Evolutionary conservation across 2,888 invertebrate species (phyloP), one percentile per base, ranked within the genome.

Genomic region (Xestia xanthographa): DNA sequence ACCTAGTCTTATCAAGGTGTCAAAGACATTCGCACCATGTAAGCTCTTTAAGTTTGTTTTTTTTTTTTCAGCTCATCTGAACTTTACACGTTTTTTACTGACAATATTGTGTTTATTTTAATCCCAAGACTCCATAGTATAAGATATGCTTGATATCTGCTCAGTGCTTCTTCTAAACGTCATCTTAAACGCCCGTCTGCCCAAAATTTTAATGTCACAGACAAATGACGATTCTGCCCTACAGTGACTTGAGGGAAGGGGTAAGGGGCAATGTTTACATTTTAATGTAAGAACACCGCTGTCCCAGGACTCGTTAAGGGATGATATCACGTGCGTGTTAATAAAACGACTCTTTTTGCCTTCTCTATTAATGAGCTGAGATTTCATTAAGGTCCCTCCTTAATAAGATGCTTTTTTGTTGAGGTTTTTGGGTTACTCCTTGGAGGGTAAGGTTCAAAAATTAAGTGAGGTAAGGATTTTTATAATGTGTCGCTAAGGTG

Each of bases 241-340:
- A 83, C 92, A 90, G 93, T 86, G 92, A 92, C 92, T 93, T 93
- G 90, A 91, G 92, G 90, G 91, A 92, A 94, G 93, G 93, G 94
- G 95, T 93, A 93, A 94, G 92, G 93, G 95, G 93, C 92, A 90
- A 91, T 94, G 95, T 95, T 96, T 95, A 95, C 94, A 95, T 95
- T 95, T 95, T 95, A 96, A 95, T 96, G 94, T 93, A 95, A 95
- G 95, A 95, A 94, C 92, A 92, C 90, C 72, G 88, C 72, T 87
- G 88, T 88, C 91, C 88, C 85, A 83, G 85, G 87, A 92, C 92
- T 95, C 95, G 94, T 95, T 94, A 94, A 93, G 94, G 94, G 92
- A 91, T 93, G 91, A 94, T 94, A 92, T 92, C 91, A 92, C 92
- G 92, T 92, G 92, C 92, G 76, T 73, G 73, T 90, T 91, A 86